Evolutionary conservation across 2,113 vertebrate species (phyloP), one percentile per base, ranked within the genome.

Genomic region (Uria lomvia): DNA sequence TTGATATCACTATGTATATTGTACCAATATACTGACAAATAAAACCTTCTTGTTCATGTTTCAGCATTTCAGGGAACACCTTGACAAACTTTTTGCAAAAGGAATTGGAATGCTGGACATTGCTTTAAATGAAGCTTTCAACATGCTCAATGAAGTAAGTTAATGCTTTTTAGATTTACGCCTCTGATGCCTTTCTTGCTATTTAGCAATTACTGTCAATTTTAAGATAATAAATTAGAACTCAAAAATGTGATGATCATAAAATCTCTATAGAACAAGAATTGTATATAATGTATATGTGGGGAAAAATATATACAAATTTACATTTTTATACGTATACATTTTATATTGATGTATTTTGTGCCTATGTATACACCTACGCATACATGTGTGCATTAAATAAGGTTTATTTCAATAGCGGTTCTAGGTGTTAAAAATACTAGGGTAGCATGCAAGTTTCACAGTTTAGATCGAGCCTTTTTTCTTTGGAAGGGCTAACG

Each of bases 21-120:
- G 19, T 55, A 55, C 74, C 5, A 77, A 14, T 43, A 27, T 59
- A 23, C 5, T 77, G 79, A 86, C 47, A 90, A 85, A 67, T 42
- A 42, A 88, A 90, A 68, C 26, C 19, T 27, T 66, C 42, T 70
- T 49, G 45, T 96, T 89, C 70, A 38, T 63, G 59, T 98, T 98
- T 77, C 97, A 99, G 99, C 99, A 99, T 97, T 99, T 99, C 98
- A 98, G 99, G 95, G 98, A 99, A 92, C 99, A 99, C 86, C 98
- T 99, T 38, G 98, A 99, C 93, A 99, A 99, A 96, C 98, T 99
- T 90, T 99, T 98, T 94, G 99, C 99, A 80, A 99, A 99, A 97
- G 99, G 99, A 90, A 99, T 99, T 15, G 99, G 99, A 74, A 99
- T 99, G 99, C 97, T 99, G 98, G 99, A 99, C 86, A 93, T 99